Evolutionary conservation across 2,113 vertebrate genomes (phyloP).

Genomic region (Telmatochromis bifrenatus): DNA sequence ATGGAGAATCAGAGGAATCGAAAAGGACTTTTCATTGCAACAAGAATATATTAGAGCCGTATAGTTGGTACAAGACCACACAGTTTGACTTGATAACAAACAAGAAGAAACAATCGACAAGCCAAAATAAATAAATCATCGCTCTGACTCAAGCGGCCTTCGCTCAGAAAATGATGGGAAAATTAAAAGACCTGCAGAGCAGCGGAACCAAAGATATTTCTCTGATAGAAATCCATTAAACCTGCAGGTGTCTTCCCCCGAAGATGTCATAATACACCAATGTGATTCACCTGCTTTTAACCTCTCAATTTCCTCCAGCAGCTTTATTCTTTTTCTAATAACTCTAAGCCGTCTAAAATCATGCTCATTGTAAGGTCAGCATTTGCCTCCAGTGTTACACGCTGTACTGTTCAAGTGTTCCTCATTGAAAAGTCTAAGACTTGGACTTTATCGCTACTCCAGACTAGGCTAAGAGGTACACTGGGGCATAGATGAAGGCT

Average conservation of each 20-base stretch:
- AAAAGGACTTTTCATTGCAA: neutral
- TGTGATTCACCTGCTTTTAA: neutral
- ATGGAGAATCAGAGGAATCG: neutral
- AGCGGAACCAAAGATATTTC: neutral
- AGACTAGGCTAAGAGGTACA: neutral
- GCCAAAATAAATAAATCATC: neutral
- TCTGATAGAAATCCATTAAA: neutral
- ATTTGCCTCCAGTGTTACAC: neutral
- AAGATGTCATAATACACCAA: neutral
- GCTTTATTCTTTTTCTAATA: neutral
- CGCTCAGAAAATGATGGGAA: neutral
- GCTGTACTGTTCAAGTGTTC: neutral
- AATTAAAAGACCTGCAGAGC: neutral
- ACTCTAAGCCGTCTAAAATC: neutral
- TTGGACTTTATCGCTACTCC: neutral
- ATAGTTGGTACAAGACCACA: neutral
- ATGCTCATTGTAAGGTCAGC: neutral
- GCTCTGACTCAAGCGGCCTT: neutral
- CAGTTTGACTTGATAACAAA: neutral
- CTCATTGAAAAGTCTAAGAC: neutral
- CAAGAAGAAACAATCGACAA: neutral
- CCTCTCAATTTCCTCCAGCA: neutral
- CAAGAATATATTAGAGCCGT: neutral
- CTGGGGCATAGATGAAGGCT: neutral
- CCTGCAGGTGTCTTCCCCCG: neutral